These are phyloP conservation scores for Diachrysia chrysitis DNA, from an alignment of 2,888 invertebrate species.

Conservation along the genomic window DNA sequence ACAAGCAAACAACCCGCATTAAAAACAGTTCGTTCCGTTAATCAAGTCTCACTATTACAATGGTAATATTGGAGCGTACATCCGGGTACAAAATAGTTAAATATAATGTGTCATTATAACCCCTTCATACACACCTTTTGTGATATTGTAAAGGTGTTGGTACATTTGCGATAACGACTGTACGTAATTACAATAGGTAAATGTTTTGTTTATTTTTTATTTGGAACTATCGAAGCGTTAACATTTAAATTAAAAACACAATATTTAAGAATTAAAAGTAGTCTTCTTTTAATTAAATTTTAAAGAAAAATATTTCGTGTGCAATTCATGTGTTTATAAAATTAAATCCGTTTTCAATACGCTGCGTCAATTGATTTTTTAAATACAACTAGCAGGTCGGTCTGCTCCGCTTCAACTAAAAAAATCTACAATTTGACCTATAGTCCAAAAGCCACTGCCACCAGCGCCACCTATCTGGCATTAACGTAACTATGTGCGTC, in stretches of 20 bases:
- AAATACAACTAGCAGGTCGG: too few species aligned
- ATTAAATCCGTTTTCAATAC: background rate
- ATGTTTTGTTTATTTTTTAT: background rate
- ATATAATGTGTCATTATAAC: slow-evolving; percentile 80
- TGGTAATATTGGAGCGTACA: slow-evolving; percentile 73
- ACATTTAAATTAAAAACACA: too few species aligned
- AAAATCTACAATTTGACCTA: too few species aligned
- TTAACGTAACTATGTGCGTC: too few species aligned
- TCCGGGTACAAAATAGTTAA: slow-evolving; percentile 75
- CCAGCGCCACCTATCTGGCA: too few species aligned
- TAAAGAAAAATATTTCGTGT: background rate
- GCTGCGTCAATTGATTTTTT: too few species aligned
- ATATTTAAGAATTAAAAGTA: too few species aligned
- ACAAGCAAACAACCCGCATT: slow-evolving; percentile 1
- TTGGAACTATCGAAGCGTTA: background rate
- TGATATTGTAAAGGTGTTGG: slow-evolving; percentile 58
- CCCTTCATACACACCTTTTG: slow-evolving; percentile 69
- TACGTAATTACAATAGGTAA: slow-evolving; percentile 6
- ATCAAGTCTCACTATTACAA: slow-evolving; percentile 56
- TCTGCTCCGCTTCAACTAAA: too few species aligned
- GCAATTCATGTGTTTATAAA: background rate
- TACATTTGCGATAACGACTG: slow-evolving; percentile 39
- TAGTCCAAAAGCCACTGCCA: too few species aligned
- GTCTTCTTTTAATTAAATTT: too few species aligned
- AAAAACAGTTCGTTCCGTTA: slow-evolving; percentile 40